Evolutionary conservation across 2,888 invertebrate genomes (phyloP).

Genomic region (Philaethria dido): DNA sequence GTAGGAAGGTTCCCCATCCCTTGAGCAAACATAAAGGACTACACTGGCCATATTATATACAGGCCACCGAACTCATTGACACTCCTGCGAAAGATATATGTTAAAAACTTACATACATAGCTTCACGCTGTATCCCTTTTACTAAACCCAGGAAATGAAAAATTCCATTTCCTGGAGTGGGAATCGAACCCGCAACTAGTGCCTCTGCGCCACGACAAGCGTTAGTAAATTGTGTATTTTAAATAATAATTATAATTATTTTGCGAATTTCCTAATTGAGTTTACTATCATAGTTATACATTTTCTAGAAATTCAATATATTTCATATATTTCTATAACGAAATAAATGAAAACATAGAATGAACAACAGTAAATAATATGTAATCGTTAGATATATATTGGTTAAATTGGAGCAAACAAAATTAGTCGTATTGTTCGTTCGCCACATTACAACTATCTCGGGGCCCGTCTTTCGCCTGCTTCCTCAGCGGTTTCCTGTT

Average conservation of each 20-base stretch:
- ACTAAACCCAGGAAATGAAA: too few species aligned
- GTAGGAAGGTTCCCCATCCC: background rate
- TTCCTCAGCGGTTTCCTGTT: conserved; percentile 51
- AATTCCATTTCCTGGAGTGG: too few species aligned
- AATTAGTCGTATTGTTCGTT: conserved; percentile 34
- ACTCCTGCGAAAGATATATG: background rate
- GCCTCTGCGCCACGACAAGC: too few species aligned
- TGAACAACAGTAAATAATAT: background rate
- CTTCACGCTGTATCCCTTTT: too few species aligned
- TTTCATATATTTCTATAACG: too few species aligned
- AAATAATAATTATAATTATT: too few species aligned
- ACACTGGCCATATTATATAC: conserved; percentile 8
- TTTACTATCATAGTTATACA: too few species aligned
- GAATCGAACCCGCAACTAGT: too few species aligned
- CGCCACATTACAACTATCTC: conserved; percentile 49
- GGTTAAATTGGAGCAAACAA: conserved; percentile 27
- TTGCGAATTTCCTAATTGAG: too few species aligned
- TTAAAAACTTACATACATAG: background rate
- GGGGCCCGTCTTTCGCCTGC: conserved; percentile 54
- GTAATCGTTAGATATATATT: conserved; percentile 18
- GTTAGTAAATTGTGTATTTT: too few species aligned
- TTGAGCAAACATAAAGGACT: conserved; percentile 6
- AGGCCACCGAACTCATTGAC: background rate
- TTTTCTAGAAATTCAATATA: too few species aligned
- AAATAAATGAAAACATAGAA: background rate